Percentiles rank a stretch among this genome's conserved stretches.
Conservation (phyloP, 2,888 invertebrate species). For the Itoplectis maculator region DNA sequence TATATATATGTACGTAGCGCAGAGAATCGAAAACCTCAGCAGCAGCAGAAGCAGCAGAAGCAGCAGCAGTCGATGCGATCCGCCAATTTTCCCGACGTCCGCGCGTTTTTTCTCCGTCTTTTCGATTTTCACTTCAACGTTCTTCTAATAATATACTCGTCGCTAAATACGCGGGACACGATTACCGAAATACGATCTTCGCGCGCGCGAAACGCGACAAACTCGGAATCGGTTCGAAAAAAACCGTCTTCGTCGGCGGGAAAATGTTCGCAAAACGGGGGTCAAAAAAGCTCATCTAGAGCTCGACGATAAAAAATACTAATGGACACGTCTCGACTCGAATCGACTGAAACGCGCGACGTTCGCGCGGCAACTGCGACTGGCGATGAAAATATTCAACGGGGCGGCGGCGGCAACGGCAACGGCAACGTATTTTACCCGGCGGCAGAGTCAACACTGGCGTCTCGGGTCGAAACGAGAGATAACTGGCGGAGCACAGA, state of each 20-base stretch:
- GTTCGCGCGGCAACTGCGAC: too few relatives aligned
- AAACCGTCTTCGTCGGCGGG: too few relatives aligned
- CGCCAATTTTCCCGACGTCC: not conserved
- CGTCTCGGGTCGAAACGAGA: constrained; percentile 61
- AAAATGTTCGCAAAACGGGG: too few relatives aligned
- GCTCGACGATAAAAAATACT: too few relatives aligned
- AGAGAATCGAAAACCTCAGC: not conserved
- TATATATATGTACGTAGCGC: not conserved
- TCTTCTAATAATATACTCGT: not conserved
- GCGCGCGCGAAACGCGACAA: not conserved
- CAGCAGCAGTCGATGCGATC: not conserved
- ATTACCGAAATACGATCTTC: not conserved
- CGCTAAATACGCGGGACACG: not conserved
- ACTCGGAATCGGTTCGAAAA: too few relatives aligned
- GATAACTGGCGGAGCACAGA: constrained; percentile 75
- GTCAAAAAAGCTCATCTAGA: too few relatives aligned
- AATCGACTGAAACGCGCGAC: too few relatives aligned
- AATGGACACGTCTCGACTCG: too few relatives aligned
- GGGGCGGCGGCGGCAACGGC: too few relatives aligned
- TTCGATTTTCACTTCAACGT: not conserved
- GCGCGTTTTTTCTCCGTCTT: not conserved
- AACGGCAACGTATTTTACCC: too few relatives aligned
- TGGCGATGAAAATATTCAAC: too few relatives aligned
- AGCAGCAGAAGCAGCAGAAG: constrained; percentile 7
- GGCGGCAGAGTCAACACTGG: constrained; percentile 45